phyloP scores from a whole-genome alignment of 2,797 vertebrate genomes.

The Lophotriccus pileatus region DNA sequence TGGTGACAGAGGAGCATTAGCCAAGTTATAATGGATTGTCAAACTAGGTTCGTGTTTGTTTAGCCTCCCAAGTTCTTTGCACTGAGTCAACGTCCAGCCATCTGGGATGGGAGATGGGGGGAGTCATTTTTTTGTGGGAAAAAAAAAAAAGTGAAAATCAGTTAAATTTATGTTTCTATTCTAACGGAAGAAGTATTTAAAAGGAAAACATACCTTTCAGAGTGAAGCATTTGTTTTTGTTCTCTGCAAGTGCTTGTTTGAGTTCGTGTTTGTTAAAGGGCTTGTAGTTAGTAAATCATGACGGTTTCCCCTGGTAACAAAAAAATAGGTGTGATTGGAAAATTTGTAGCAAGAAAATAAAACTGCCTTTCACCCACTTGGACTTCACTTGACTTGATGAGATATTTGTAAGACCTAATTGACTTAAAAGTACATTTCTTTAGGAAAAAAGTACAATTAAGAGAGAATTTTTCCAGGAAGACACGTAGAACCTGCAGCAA shows the following conservation, averaged over 20 bases:
- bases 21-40: constrained; percentile 58
- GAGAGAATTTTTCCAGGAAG: constrained; percentile 31
- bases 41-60: constrained; percentile 1
- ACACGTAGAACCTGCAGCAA: constrained; percentile 24
- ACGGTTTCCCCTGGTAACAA: constrained; percentile 24
- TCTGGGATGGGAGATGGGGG: neutral
- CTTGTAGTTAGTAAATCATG: constrained; percentile 53
- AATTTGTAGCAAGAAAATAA: constrained; percentile 34
- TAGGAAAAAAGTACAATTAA: constrained; percentile 19
- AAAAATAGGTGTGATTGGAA: constrained; percentile 55
- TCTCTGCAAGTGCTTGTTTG: constrained; percentile 44
- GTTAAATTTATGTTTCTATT: constrained; percentile 52
- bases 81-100: constrained; percentile 31
- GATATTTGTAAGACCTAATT: constrained; percentile 37
- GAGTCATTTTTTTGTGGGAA: neutral
- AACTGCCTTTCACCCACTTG: constrained; percentile 34
- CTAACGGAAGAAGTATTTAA: constrained; percentile 47
- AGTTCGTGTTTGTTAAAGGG: constrained; percentile 41
- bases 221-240: constrained; percentile 53
- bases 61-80: constrained; percentile 43
- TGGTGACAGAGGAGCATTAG: constrained; percentile 40
- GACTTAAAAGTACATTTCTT: constrained; percentile 47
- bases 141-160: constrained; percentile 7
- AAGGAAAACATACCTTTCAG: constrained; percentile 58
- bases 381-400: constrained; percentile 17